Evolutionary conservation across 2,888 invertebrate species (phyloP).

Genomic region (Alcis repandata): DNA sequence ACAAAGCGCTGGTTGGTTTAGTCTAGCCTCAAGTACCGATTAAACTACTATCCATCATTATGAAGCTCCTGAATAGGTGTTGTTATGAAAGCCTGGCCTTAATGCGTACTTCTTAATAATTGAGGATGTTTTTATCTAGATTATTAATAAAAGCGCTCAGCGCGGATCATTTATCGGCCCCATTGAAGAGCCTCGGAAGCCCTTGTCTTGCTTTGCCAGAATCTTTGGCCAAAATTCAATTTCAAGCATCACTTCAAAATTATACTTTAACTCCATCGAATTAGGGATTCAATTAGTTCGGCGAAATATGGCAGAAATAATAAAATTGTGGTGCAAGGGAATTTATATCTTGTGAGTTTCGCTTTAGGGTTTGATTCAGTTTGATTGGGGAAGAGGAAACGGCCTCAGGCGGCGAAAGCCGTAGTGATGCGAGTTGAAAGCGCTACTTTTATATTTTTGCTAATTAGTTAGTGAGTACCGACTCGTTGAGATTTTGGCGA

Average conservation of each 20-base stretch:
- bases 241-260: constrained; percentile 33
- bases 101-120: constrained; percentile 26
- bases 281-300: constrained; percentile 48
- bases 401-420: constrained; percentile 56
- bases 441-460: constrained; percentile 46
- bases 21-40: too few relatives aligned
- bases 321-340: constrained; percentile 52
- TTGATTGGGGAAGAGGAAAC: constrained; percentile 46
- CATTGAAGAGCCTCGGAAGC: constrained; percentile 39
- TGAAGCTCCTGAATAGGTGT: constrained; percentile 4
- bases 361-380: constrained; percentile 57
- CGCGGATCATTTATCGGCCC: constrained; percentile 44
- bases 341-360: constrained; percentile 59
- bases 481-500: constrained; percentile 40
- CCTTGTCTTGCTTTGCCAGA: constrained; percentile 53
- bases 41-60: not conserved
- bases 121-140: constrained; percentile 36
- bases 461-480: constrained; percentile 45
- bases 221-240: constrained; percentile 57
- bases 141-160: constrained; percentile 40
- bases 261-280: constrained; percentile 33
- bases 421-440: constrained; percentile 63
- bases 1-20: too few relatives aligned
- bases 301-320: constrained; percentile 48
- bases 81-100: constrained; percentile 2